Conservation (phyloP, 2,113 vertebrate species). For the Fulica atra region DNA sequence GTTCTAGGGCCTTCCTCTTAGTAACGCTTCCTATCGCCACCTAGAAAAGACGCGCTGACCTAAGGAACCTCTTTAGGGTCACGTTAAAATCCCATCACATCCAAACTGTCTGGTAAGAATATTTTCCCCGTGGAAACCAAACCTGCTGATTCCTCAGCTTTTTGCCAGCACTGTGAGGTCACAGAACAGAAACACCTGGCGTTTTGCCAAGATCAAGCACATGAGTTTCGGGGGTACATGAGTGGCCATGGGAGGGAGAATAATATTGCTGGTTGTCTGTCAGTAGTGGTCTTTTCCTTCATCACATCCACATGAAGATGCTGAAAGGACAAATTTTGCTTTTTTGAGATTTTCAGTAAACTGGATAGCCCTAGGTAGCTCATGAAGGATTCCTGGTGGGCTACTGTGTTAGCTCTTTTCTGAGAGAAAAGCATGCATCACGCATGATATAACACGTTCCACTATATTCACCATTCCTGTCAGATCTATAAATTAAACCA, state of each 20-base stretch:
- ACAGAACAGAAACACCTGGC: neutral
- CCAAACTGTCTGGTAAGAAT: neutral
- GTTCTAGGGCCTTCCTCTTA: neutral
- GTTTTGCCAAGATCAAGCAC: neutral
- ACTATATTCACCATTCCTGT: neutral
- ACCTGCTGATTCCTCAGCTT: neutral
- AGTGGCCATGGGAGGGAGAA: neutral
- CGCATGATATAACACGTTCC: neutral
- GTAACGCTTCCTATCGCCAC: neutral
- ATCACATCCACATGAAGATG: neutral
- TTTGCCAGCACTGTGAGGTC: neutral
- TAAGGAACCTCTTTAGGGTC: neutral
- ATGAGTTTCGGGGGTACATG: neutral
- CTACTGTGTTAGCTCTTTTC: neutral
- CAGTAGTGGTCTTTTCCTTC: neutral
- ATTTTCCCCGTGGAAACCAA: neutral
- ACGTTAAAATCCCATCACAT: constrained; percentile 2
- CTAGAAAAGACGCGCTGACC: neutral
- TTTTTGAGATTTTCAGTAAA: neutral
- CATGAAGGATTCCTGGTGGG: neutral
- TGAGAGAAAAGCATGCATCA: neutral
- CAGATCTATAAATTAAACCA: neutral
- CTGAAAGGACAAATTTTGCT: neutral
- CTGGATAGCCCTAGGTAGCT: neutral
- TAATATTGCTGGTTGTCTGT: neutral